Conservation (phyloP, 2,888 invertebrate species). For the Mimas tiliae region DNA sequence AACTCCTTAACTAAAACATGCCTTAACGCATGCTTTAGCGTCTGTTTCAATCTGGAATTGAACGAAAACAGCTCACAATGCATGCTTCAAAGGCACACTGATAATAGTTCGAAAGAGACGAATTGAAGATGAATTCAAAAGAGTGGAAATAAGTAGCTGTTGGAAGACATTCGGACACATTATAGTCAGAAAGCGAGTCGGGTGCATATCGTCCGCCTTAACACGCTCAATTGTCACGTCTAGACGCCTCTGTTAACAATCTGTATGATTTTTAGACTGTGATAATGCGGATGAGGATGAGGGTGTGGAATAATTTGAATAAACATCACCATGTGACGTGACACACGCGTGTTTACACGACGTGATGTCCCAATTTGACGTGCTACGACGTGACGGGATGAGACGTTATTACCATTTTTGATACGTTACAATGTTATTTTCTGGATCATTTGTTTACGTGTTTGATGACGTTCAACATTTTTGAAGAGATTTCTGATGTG, state of each 20-base stretch:
- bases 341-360: constrained; percentile 77
- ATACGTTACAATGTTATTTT: constrained; percentile 68
- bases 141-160: too few relatives aligned
- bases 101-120: too few relatives aligned
- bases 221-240: too few relatives aligned
- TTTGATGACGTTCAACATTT: neutral
- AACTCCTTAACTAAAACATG: too few relatives aligned
- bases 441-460: constrained; percentile 7
- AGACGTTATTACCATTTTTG: constrained; percentile 31
- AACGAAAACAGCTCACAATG: too few relatives aligned
- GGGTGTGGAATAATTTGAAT: constrained; percentile 76
- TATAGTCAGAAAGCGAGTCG: too few relatives aligned
- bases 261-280: neutral
- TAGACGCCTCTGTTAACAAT: neutral
- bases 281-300: constrained; percentile 43
- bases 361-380: constrained; percentile 79
- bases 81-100: too few relatives aligned
- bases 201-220: too few relatives aligned
- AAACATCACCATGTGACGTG: constrained; percentile 79
- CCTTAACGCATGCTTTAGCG: too few relatives aligned
- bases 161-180: too few relatives aligned
- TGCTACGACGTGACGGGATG: constrained; percentile 64
- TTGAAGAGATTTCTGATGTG: neutral
- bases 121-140: too few relatives aligned
- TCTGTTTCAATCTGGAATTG: too few relatives aligned